Evolutionary conservation across 1,140 invertebrate species (phyloP).

Genomic region (Drosophila nigromelanica): DNA sequence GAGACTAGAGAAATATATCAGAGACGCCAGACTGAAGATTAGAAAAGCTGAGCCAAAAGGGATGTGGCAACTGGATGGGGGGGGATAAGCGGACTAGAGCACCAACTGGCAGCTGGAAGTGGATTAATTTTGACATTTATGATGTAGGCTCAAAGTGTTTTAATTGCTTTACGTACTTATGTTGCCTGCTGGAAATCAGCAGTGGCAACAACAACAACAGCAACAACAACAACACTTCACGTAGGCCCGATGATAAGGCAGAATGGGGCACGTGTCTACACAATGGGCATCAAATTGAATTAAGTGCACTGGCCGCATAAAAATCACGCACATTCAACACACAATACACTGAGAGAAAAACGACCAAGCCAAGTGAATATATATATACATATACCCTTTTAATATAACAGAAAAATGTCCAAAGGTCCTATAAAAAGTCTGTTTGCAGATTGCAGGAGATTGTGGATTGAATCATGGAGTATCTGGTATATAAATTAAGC

Average conservation of each 20-base stretch:
- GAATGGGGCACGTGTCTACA: constrained; percentile 39
- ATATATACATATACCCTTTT: too few relatives aligned
- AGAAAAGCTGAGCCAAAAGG: constrained; percentile 1
- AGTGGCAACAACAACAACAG: constrained; percentile 4
- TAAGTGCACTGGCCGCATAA: constrained; percentile 64
- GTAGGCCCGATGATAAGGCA: constrained; percentile 13
- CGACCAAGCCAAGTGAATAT: too few relatives aligned
- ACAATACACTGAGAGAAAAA: constrained; percentile 29
- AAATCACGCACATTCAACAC: constrained; percentile 57
- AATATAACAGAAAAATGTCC: too few relatives aligned
- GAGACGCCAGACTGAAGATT: constrained; percentile 25
- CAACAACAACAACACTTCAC: constrained; percentile 4
- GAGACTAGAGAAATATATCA: constrained; percentile 1
- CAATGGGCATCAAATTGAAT: constrained; percentile 44
- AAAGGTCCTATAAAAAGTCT: too few relatives aligned
- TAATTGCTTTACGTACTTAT: constrained; percentile 63
- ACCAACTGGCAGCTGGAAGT: constrained; percentile 62
- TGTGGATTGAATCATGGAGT: too few relatives aligned
- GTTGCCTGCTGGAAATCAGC: constrained; percentile 12
- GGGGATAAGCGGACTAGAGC: constrained; percentile 7
- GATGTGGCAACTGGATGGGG: constrained; percentile 1
- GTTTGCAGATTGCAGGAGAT: neutral
- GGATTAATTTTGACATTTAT: constrained; percentile 81
- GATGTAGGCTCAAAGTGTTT: constrained; percentile 70
- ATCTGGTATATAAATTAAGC: neutral